A percentile compares a stretch with the other conserved stretches of the same genome.
phyloP scores from a whole-genome alignment of 2,113 vertebrate species.

The Boulengeromyrus knoepffleri region DNA sequence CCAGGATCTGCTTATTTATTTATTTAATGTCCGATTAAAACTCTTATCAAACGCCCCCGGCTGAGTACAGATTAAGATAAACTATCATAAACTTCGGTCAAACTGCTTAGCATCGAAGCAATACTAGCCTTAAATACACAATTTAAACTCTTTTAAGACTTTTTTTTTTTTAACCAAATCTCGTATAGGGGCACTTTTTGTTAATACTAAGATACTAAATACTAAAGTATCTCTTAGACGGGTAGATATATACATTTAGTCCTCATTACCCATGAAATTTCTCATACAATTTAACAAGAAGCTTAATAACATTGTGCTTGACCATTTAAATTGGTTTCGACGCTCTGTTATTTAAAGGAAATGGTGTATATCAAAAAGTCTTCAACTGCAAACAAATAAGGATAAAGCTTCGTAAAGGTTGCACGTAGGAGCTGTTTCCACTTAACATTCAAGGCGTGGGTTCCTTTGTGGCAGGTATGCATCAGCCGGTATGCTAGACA shows the following conservation, averaged over 20 bases:
- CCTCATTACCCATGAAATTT: background rate
- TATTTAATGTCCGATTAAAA: background rate
- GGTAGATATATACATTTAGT: background rate
- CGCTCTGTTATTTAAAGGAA: background rate
- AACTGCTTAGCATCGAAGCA: background rate
- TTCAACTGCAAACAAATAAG: background rate
- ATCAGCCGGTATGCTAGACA: background rate
- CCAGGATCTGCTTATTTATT: background rate
- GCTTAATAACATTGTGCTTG: background rate
- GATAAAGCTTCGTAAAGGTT: background rate
- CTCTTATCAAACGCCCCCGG: background rate
- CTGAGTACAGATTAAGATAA: slow-evolving; percentile 4
- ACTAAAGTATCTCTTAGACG: background rate
- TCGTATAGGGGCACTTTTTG: background rate
- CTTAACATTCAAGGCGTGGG: slow-evolving; percentile 4
- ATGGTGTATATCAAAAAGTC: background rate
- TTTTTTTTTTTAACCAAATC: background rate
- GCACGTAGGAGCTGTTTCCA: background rate
- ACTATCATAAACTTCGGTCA: background rate
- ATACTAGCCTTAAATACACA: background rate
- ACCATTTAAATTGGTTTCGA: background rate
- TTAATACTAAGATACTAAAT: background rate
- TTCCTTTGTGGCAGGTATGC: background rate
- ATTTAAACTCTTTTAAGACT: background rate
- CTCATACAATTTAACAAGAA: background rate